Base-by-base conservation (phyloP, 2,888 invertebrate genomes). In the Atethmia centrago region DNA sequence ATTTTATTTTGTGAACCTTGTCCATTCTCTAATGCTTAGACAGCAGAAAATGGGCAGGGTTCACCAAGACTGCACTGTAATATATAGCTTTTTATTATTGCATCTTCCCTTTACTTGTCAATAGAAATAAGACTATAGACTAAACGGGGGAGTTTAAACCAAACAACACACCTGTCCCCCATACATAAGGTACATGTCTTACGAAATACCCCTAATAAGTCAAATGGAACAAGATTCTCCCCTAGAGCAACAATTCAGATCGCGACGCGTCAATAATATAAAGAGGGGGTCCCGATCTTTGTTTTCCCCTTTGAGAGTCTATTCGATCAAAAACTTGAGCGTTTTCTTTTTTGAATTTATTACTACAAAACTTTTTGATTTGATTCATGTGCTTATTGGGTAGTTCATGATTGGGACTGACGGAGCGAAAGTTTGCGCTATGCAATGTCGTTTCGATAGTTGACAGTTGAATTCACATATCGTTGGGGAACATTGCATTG, bases 191-290 rank as follows among this genome's bases (percentile, higher is more conserved):
- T 85, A 71, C 85, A 85, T 85, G 85, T 74, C 73, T 73, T 74
- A 66, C 78, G 83, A 87, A 90, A 89, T 87, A 86, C 83, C 85
- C 88, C 88, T 91, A 91, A 94, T 92, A 89, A 90, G 92, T 93
- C 93, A 92, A 93, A 94, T 93, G 92, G 91, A 93, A 93, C 90
- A 89, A 88, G 91, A 92, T 93, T 88, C 90, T 88, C 93, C 92
- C 92, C 90, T 89, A 90, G 90, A 66, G 92, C 88, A 90, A 92
- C 94, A 95, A 95, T 95, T 95, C 94, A 92, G 94, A 92, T 91
- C 88, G 91, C 92, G 91, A 93, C 94, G 93, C 93, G 94, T 93
- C 93, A 93, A 94, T 93, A 94, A 93, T 93, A 94, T 91, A 90
- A 92, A 92, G 90, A 92, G 90, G 91, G 92, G 92, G 89, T 70